phyloP scores from a whole-genome alignment of 2,797 vertebrate genomes.

The Myotis daubentonii region DNA sequence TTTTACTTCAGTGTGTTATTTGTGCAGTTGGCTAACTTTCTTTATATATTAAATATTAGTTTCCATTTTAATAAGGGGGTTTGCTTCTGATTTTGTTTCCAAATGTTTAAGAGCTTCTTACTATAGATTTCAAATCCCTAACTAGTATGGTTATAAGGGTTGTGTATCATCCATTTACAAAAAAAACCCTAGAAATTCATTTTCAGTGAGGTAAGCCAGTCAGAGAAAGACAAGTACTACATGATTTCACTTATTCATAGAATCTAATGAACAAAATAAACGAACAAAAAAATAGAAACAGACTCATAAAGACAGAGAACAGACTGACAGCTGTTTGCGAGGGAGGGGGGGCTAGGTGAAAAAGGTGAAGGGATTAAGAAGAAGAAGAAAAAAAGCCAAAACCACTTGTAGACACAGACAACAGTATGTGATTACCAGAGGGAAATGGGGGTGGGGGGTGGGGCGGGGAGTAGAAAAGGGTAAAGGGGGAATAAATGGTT shows the following conservation, averaged over 20 bases:
- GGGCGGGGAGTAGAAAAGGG: background rate
- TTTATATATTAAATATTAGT: background rate
- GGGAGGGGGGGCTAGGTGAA: background rate
- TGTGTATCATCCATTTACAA: background rate
- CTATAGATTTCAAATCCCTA: slow-evolving; percentile 37
- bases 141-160: background rate
- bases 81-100: background rate
- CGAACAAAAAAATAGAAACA: background rate
- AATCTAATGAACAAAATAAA: background rate
- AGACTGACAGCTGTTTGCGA: background rate
- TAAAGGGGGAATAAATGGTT: background rate
- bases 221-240: background rate
- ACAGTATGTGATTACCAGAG: background rate
- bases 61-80: background rate
- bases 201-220: background rate
- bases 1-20: background rate
- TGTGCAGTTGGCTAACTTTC: background rate
- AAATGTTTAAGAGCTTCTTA: slow-evolving; percentile 17
- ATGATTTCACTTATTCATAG: background rate
- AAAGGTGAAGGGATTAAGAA: background rate
- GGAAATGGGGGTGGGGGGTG: too few species aligned
- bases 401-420: background rate
- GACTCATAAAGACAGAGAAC: background rate
- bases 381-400: background rate
- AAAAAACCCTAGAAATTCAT: slow-evolving; percentile 51